Percentiles rank a stretch among this genome's conserved stretches.
phyloP scores from a whole-genome alignment of 2,797 vertebrate species.

The Nannoperca australis region DNA sequence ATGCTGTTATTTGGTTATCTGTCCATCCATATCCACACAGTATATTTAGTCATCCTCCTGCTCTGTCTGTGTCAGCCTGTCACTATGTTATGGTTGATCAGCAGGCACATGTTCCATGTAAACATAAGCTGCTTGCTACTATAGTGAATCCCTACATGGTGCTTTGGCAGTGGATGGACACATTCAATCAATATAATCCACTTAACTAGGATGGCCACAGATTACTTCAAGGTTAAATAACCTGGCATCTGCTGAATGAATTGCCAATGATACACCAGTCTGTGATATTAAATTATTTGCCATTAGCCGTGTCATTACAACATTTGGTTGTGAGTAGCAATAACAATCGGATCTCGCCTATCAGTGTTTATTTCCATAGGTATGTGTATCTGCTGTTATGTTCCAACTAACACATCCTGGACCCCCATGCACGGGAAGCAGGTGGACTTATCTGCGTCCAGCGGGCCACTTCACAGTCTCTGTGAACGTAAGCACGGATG shows the following conservation, averaged over 20 bases:
- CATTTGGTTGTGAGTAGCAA: background rate
- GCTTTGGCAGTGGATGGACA: slow-evolving; percentile 64
- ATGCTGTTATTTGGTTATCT: slow-evolving; percentile 37
- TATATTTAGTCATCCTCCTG: slow-evolving; percentile 36
- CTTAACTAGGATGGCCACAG: slow-evolving; percentile 64
- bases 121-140: slow-evolving; percentile 67
- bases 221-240: slow-evolving; percentile 78
- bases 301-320: slow-evolving; percentile 25
- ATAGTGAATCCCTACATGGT: slow-evolving; percentile 42
- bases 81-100: slow-evolving; percentile 41
- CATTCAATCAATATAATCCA: slow-evolving; percentile 77
- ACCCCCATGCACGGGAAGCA: slow-evolving; percentile 55
- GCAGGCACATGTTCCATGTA: slow-evolving; percentile 60
- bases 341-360: background rate
- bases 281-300: slow-evolving; percentile 41
- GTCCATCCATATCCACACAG: slow-evolving; percentile 32
- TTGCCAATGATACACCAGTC: slow-evolving; percentile 34
- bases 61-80: slow-evolving; percentile 27
- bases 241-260: slow-evolving; percentile 47
- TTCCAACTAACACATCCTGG: slow-evolving; percentile 57
- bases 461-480: slow-evolving; percentile 25
- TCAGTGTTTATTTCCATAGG: slow-evolving; percentile 17
- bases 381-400: slow-evolving; percentile 28
- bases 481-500: slow-evolving; percentile 47
- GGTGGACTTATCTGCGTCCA: slow-evolving; percentile 56